Evolutionary conservation across 1,140 invertebrate species (phyloP), one percentile per base, ranked within the genome.

Genomic region (Riptortus pedestris): DNA sequence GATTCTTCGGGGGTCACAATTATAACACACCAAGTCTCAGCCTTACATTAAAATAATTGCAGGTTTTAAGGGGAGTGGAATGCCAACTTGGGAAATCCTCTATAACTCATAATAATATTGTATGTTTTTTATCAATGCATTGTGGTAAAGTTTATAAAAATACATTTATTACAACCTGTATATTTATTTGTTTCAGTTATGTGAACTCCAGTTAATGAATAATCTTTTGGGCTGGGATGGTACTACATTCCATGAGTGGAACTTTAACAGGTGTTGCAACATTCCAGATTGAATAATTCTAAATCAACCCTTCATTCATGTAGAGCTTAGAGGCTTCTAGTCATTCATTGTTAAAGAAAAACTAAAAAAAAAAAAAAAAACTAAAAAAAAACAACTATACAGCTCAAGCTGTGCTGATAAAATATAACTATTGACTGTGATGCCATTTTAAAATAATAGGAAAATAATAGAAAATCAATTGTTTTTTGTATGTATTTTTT

Each of bases 271-370:
- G n/a, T n/a, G n/a, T n/a, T n/a, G n/a, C n/a, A n/a, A n/a, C n/a
- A n/a, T n/a, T n/a, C n/a, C n/a, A n/a, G n/a, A n/a, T n/a, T n/a
- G n/a, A n/a, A n/a, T n/a, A n/a, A n/a, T n/a, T n/a, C n/a, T n/a
- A n/a, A n/a, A n/a, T n/a, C n/a, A n/a, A n/a, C n/a, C n/a, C n/a
- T n/a, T n/a, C n/a, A n/a, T n/a, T n/a, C n/a, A n/a, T n/a, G n/a
- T 55, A 55, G 51, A 55, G 51, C 51, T 55, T 20, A 55, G 51
- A 22, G 51, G 51, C 51, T 55, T 55, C 51, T 55, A 55, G 51
- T 55, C 51, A 55, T 55, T 55, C 31, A 38, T 38, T 7, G 5
- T 7, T 38, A 14, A 14, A 38, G 31, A 7, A 38, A n/a, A n/a
- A n/a, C n/a, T n/a, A n/a, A n/a, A 47, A 20, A 20, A 47, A n/a